Conservation (phyloP, 2,888 invertebrate genomes). For the Camponotus fellah region DNA sequence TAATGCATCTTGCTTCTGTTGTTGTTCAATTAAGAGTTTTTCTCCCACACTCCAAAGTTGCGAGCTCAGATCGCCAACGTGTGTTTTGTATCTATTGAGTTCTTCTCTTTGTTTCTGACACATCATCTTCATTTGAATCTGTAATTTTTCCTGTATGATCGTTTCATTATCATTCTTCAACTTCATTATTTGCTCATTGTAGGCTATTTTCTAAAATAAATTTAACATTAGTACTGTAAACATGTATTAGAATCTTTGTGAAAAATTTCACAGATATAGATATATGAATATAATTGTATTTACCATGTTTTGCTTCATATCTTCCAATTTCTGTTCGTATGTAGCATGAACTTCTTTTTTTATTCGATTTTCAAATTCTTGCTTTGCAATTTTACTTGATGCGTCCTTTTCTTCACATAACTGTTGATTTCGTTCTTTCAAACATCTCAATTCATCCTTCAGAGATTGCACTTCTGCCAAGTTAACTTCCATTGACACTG, state of each 20-base stretch:
- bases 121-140: slow-evolving; percentile 81
- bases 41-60: slow-evolving; percentile 89
- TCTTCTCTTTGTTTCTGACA: slow-evolving; percentile 82
- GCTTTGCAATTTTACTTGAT: slow-evolving; percentile 75
- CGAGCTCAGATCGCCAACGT: slow-evolving; percentile 87
- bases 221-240: slow-evolving; percentile 49
- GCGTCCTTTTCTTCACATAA: slow-evolving; percentile 72
- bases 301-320: slow-evolving; percentile 94
- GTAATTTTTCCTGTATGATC: slow-evolving; percentile 84
- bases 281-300: slow-evolving; percentile 81
- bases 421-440: slow-evolving; percentile 72
- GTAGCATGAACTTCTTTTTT: slow-evolving; percentile 89
- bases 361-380: slow-evolving; percentile 79
- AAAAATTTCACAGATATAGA: slow-evolving; percentile 31
- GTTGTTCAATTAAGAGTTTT: slow-evolving; percentile 88
- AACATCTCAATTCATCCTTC: slow-evolving; percentile 59
- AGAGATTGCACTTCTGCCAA: slow-evolving; percentile 55
- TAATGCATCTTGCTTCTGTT: slow-evolving; percentile 87
- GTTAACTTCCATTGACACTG: slow-evolving; percentile 30
- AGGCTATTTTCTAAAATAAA: slow-evolving; percentile 85
- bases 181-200: slow-evolving; percentile 88
- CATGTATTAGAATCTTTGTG: slow-evolving; percentile 16
- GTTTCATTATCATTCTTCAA: slow-evolving; percentile 88
- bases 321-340: slow-evolving; percentile 92
- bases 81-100: slow-evolving; percentile 87